Evolutionary conservation across 2,797 vertebrate genomes (phyloP).

Genomic region (Ptychobarbus kaznakovi): DNA sequence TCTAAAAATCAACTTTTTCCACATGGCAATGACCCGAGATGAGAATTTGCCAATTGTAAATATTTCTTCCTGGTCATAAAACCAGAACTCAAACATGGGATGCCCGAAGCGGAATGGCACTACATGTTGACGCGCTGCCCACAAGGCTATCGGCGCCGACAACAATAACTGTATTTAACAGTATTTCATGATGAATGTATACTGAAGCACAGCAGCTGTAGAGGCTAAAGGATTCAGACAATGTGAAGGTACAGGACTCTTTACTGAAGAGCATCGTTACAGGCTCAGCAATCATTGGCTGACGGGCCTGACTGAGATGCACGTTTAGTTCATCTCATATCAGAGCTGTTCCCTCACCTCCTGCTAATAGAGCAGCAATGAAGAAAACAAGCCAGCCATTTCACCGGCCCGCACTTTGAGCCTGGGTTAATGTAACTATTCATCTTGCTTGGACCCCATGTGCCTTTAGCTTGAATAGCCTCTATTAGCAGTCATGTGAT

Average conservation of each 20-base stretch:
- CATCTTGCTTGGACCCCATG: conserved; percentile 56
- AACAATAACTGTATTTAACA: background rate
- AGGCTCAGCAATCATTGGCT: conserved; percentile 27
- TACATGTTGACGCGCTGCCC: too few relatives aligned
- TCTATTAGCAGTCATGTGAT: conserved; percentile 62
- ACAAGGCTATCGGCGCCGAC: too few relatives aligned
- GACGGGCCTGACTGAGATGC: conserved; percentile 55
- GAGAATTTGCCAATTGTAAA: background rate
- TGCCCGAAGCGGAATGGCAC: too few relatives aligned
- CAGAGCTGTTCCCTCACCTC: conserved; percentile 32
- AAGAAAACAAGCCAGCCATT: conserved; percentile 53
- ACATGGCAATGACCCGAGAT: background rate
- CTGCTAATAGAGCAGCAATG: conserved; percentile 56
- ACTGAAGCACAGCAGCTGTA: background rate
- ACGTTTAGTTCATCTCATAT: conserved; percentile 54
- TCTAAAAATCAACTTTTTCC: background rate
- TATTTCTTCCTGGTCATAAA: background rate
- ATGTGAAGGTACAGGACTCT: conserved; percentile 25
- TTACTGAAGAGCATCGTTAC: conserved; percentile 34
- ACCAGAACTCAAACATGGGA: too few relatives aligned
- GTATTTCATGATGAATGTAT: background rate
- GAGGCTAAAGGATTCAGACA: conserved; percentile 18
- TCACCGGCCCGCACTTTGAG: conserved; percentile 45
- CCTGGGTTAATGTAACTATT: conserved; percentile 65
- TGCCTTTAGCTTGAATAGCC: conserved; percentile 57